A percentile compares a stretch with the other conserved stretches of the same genome.
phyloP scores from a whole-genome alignment of 2,113 vertebrate species.

The Etheostoma cragini region DNA sequence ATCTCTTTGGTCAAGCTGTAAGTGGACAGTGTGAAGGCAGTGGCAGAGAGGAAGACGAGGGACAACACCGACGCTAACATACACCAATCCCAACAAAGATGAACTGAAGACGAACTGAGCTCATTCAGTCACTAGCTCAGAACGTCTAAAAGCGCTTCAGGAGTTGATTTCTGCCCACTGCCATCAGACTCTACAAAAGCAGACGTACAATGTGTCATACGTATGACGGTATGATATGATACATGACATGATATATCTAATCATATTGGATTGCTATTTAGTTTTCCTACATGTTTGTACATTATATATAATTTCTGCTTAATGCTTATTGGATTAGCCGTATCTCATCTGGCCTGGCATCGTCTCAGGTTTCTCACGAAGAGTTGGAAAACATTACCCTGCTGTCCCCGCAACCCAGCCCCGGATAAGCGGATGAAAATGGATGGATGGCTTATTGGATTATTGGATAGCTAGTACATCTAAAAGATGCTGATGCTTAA shows the following conservation, averaged over 20 bases:
- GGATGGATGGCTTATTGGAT: background rate
- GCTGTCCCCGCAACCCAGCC: no score
- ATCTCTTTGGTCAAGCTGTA: conserved; percentile 12
- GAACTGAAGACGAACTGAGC: conserved; percentile 6
- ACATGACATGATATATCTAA: conserved; percentile 28
- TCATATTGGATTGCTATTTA: background rate
- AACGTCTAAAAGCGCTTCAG: background rate
- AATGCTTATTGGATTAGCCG: background rate
- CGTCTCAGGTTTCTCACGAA: no score
- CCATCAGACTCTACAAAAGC: conserved; percentile 17
- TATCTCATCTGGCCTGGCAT: no score
- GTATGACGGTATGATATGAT: conserved; percentile 13
- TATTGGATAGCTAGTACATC: background rate
- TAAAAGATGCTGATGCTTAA: background rate
- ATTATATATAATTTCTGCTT: background rate
- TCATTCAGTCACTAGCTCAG: conserved; percentile 23
- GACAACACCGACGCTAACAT: background rate
- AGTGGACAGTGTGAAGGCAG: conserved; percentile 30
- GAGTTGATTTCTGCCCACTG: background rate
- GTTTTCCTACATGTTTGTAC: background rate
- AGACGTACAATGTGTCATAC: background rate
- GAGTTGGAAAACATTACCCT: no score
- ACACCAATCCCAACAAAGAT: background rate
- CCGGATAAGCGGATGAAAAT: no score
- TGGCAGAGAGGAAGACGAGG: conserved; percentile 11